Base-by-base conservation (phyloP, 2,797 vertebrate species). In the Enteromius radiatus region DNA sequence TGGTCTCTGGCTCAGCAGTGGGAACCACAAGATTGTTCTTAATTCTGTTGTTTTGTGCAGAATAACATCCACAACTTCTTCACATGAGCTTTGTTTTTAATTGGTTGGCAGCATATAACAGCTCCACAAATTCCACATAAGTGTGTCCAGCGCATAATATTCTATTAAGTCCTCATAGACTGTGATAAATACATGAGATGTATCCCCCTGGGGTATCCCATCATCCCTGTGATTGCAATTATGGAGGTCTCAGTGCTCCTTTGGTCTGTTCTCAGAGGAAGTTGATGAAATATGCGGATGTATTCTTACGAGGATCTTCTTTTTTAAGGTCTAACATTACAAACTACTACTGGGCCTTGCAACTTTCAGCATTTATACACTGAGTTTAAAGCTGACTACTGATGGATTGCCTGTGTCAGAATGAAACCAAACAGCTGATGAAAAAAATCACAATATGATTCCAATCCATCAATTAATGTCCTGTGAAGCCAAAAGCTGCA, bases 171-270 rank as follows among this genome's bases (percentile, higher is more conserved):
- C 33, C 28, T 63, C 12, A 63, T 8, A 8, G 28, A 71, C 71
- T 69, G 19, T 19, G 61, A 73, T 75, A 41, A 61, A 63, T 80
- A 45, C 74, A 84, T 70, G 64, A 81, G 81, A 63, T 82, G 56
- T 70, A 54, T 76, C 88, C 88, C 87, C 84, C 80, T 49, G 78
- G 83, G 85, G 61, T 56, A 82, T 90, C 86, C 89, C 89, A 90
- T 93, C 90, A 78, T 84, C 80, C 86, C 75, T 80, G 86, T 87
- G 87, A 88, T 85, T 83, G 84, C 85, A 89, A 93, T 90, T 87
- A 89, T 74, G 89, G 89, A 92, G 91, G 90, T 91, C 76, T 74
- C 76, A 71, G 43, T 41, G 43, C 54, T 76, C 31, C 89, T 90
- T 86, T 87, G 88, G 38, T 78, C 84, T 90, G 80, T 85, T 84